Evolutionary conservation across 1,140 invertebrate species (phyloP).

Genomic region (Musca domestica): DNA sequence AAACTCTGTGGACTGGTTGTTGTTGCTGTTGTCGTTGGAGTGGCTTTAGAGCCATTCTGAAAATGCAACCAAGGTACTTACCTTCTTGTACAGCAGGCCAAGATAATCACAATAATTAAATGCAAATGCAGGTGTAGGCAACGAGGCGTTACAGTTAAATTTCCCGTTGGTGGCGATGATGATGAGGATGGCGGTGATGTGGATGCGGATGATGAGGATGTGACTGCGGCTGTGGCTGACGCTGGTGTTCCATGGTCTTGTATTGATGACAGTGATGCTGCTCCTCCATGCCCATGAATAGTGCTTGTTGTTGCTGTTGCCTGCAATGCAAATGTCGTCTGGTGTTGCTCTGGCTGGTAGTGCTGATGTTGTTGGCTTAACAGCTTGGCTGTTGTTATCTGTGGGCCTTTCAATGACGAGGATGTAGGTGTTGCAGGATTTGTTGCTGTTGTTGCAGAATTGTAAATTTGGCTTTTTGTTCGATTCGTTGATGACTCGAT

Average conservation of each 20-base stretch:
- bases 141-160: constrained; percentile 11
- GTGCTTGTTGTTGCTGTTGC: constrained; percentile 14
- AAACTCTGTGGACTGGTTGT: too few relatives aligned
- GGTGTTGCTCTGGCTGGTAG: constrained; percentile 33
- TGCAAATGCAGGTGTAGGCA: constrained; percentile 45
- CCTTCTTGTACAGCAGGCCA: constrained; percentile 51
- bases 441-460: constrained; percentile 25
- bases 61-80: constrained; percentile 32
- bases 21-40: too few relatives aligned
- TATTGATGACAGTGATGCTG: constrained; percentile 33
- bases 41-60: too few relatives aligned
- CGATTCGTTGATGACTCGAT: constrained; percentile 6
- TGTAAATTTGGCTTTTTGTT: neutral
- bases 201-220: constrained; percentile 31
- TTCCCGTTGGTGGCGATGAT: constrained; percentile 30
- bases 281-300: neutral
- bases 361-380: constrained; percentile 35
- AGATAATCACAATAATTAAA: constrained; percentile 54
- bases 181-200: constrained; percentile 27
- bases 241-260: constrained; percentile 40
- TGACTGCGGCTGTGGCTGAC: constrained; percentile 40
- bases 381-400: constrained; percentile 28
- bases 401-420: constrained; percentile 35
- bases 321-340: constrained; percentile 32
- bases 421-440: constrained; percentile 35